phyloP scores from a whole-genome alignment of 1,140 invertebrate genomes.

The Choristoneura fumiferana region DNA sequence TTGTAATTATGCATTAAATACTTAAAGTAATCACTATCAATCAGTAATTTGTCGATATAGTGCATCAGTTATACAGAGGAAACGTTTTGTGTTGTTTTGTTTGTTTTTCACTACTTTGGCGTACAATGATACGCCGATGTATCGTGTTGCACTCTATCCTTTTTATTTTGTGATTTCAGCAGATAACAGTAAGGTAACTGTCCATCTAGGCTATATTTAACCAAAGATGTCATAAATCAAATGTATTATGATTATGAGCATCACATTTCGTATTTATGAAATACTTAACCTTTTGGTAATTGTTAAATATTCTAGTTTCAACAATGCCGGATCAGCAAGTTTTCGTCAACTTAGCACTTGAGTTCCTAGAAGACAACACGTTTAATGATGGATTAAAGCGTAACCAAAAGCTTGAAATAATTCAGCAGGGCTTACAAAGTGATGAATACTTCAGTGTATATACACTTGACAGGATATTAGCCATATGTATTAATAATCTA shows the following conservation, averaged over 20 bases:
- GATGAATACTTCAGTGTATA: constrained; percentile 26
- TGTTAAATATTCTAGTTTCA: background rate
- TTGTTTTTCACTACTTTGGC: constrained; percentile 13
- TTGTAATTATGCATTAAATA: background rate
- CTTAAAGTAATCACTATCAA: background rate
- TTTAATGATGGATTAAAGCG: constrained; percentile 22
- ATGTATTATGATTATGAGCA: too few relatives aligned
- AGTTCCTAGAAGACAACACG: constrained; percentile 38
- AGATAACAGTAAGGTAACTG: too few relatives aligned
- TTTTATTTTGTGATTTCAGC: background rate
- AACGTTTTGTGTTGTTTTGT: constrained; percentile 23
- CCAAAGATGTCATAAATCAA: too few relatives aligned
- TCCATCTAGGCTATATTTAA: too few relatives aligned
- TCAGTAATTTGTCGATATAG: background rate
- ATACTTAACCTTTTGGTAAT: too few relatives aligned
- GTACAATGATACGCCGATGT: constrained; percentile 5
- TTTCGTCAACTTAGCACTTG: constrained; percentile 31
- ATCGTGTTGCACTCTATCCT: background rate
- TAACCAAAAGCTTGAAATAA: constrained; percentile 36
- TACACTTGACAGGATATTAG: constrained; percentile 41
- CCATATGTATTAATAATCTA: constrained; percentile 45
- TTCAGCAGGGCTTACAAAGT: constrained; percentile 43
- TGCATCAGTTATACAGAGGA: background rate
- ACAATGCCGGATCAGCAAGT: constrained; percentile 32
- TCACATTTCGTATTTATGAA: too few relatives aligned